These are phyloP conservation scores for Cygnus buccinator DNA, from an alignment of 2,113 vertebrate genomes.

Conservation along the genomic window DNA sequence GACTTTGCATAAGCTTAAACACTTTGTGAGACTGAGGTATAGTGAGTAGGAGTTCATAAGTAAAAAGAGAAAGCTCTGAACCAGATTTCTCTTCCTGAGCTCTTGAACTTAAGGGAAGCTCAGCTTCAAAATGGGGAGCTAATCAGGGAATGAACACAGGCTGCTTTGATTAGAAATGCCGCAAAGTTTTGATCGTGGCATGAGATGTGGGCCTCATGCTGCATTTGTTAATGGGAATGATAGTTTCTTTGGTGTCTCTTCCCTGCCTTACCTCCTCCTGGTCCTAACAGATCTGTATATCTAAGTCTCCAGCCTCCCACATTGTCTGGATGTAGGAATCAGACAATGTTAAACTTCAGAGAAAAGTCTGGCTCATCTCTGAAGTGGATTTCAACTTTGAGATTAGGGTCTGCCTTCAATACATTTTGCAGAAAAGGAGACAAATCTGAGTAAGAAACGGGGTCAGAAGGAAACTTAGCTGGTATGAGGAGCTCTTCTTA, in stretches of 20 bases:
- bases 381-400: background rate
- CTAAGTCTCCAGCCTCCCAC: background rate
- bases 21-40: constrained; percentile 29
- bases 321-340: background rate
- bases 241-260: background rate
- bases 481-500: background rate
- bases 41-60: constrained; percentile 34
- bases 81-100: background rate
- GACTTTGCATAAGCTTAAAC: constrained; percentile 35
- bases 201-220: background rate
- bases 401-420: background rate
- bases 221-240: background rate
- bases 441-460: background rate
- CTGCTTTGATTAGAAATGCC: constrained; percentile 47
- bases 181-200: background rate
- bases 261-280: background rate
- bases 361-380: background rate
- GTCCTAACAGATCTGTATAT: background rate
- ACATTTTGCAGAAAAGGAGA: background rate
- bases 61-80: constrained; percentile 35
- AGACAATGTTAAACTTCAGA: background rate
- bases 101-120: constrained; percentile 30
- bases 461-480: background rate
- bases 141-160: background rate
- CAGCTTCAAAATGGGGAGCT: constrained; percentile 19